Evolutionary conservation across 2,888 invertebrate genomes (phyloP), one percentile per base, ranked within the genome.

Genomic region (Cistogaster globosa): DNA sequence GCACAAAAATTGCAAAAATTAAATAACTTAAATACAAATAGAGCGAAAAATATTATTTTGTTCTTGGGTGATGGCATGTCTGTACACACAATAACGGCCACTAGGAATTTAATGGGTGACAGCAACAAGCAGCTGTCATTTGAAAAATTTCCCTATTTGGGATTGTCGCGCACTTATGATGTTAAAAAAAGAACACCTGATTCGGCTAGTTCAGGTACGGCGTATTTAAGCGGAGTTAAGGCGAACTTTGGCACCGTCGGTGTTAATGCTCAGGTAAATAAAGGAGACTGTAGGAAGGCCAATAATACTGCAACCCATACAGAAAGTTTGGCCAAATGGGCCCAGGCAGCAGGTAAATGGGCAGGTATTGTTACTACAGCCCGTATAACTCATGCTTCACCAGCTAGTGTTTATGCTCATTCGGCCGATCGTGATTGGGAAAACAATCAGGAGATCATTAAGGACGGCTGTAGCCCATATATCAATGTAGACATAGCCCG

Each of bases 141-240:
- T 90, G 96, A 96, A 88, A 92, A 93, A 78, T 95, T 96, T 88
- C 95, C 95, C 2, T 93, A 94, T 88, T 62, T 89, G 45, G 93
- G 92, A 0, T 88, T 92, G 1, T 90, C 92, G 36, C 92, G 96
- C 94, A 96, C 96, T 0, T 96, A 96, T 90, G 96, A 96, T 88
- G 94, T 96, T 0, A 94, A 96, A 88, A 93, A 93, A 57, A 95
- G 97, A 91, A 97, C 97, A 0, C 95, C 97, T 0, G 97, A 97
- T 89, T 97, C 97, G 0, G 97, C 97, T 0, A 96, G 95, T 89
- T 95, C 96, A 0, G 95, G 96, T 0, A 97, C 97, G 0, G 97
- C 97, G 0, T 96, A 96, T 89, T 92, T 97, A 16, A 93, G 94
- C 3, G 97, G 97, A 0, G 95, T 96, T 0, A 97, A 97, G 92